A percentile compares a stretch with the other conserved stretches of the same genome.
These are phyloP conservation scores for Morpho helenor DNA, from an alignment of 2,888 invertebrate genomes.

Conservation along the genomic window DNA sequence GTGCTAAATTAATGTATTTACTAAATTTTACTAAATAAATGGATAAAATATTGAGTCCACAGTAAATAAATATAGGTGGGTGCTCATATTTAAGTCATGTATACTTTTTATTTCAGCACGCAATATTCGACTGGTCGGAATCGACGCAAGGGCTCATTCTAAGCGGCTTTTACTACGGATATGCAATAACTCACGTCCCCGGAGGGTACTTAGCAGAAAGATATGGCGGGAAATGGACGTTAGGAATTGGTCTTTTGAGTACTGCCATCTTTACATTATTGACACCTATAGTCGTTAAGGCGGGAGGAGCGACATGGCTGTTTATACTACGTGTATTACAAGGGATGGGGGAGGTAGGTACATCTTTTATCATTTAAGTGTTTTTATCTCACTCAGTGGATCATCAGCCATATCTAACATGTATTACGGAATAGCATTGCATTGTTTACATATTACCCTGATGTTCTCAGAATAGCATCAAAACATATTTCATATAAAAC, in stretches of 20 bases:
- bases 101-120: slow-evolving; percentile 49
- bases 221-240: slow-evolving; percentile 91
- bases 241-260: slow-evolving; percentile 88
- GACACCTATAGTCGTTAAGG: slow-evolving; percentile 85
- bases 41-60: too few relatives aligned
- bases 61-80: too few relatives aligned
- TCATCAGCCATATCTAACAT: too few relatives aligned
- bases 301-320: slow-evolving; percentile 76
- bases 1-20: too few relatives aligned
- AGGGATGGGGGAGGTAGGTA: slow-evolving; percentile 87
- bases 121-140: slow-evolving; percentile 85
- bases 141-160: slow-evolving; percentile 87
- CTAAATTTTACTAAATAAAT: too few relatives aligned
- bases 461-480: too few relatives aligned
- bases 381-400: neutral
- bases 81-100: too few relatives aligned
- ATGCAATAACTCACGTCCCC: slow-evolving; percentile 91
- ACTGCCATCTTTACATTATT: slow-evolving; percentile 90
- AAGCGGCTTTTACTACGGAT: slow-evolving; percentile 92
- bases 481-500: too few relatives aligned
- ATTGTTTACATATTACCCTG: too few relatives aligned
- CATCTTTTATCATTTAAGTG: neutral
- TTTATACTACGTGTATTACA: slow-evolving; percentile 82
- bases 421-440: too few relatives aligned
- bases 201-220: slow-evolving; percentile 90